Conservation (phyloP, 2,888 invertebrate genomes). For the Lumbricus terrestris region DNA sequence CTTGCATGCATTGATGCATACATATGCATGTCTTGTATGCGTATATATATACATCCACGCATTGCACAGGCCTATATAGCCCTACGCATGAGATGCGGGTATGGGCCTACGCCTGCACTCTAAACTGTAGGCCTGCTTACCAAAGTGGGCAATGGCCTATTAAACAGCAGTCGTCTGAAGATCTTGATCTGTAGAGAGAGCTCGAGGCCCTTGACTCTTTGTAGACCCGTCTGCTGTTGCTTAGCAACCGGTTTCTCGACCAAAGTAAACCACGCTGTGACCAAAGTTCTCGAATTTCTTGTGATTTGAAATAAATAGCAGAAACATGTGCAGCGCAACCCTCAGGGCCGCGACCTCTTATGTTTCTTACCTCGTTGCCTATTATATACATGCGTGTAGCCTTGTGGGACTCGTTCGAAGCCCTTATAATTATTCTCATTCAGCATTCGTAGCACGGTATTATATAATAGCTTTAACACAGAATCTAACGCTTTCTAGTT, state of each 20-base stretch:
- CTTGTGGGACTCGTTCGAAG: not conserved
- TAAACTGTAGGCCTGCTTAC: no score
- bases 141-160: not conserved
- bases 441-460: no score
- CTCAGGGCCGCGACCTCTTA: not conserved
- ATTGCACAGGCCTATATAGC: no score
- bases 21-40: no score
- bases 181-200: not conserved
- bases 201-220: not conserved
- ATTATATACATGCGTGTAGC: not conserved
- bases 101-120: no score
- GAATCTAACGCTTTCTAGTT: no score
- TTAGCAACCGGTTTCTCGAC: not conserved
- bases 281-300: not conserved
- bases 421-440: no score
- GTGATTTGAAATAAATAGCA: not conserved
- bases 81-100: not conserved
- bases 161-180: not conserved
- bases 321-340: not conserved
- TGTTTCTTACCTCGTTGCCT: not conserved
- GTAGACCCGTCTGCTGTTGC: not conserved
- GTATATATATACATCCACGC: no score
- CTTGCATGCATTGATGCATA: no score
- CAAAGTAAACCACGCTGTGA: not conserved
- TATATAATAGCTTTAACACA: no score